Evolutionary conservation across 2,888 invertebrate genomes (phyloP).

Genomic region (Leucania comma): DNA sequence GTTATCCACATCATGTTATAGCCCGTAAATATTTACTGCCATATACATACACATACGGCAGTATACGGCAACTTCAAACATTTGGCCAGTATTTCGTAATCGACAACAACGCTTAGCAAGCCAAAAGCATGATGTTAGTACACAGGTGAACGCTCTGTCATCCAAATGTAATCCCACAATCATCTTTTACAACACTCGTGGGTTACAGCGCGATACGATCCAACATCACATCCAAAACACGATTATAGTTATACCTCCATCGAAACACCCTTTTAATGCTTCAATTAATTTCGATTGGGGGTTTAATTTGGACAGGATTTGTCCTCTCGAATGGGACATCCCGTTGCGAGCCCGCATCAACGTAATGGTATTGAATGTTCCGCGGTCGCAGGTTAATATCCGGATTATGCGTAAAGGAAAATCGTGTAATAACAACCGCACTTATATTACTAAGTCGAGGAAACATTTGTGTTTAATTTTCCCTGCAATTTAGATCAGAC

Average conservation of each 20-base stretch:
- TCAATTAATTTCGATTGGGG: slow-evolving; percentile 79
- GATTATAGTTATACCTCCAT: slow-evolving; percentile 55
- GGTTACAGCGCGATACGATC: slow-evolving; percentile 42
- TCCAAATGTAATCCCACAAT: slow-evolving; percentile 27
- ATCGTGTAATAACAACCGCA: slow-evolving; percentile 49
- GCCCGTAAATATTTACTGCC: slow-evolving; percentile 27
- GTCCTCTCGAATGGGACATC: slow-evolving; percentile 72
- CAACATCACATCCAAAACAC: slow-evolving; percentile 62
- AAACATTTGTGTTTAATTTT: slow-evolving; percentile 74
- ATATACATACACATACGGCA: background rate
- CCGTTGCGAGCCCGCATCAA: slow-evolving; percentile 66
- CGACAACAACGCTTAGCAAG: background rate
- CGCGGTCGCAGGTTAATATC: slow-evolving; percentile 64
- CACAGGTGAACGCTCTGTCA: slow-evolving; percentile 5
- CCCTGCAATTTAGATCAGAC: slow-evolving; percentile 75
- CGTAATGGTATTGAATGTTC: slow-evolving; percentile 72
- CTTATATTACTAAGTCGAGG: slow-evolving; percentile 55
- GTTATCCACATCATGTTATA: slow-evolving; percentile 25
- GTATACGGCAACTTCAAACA: slow-evolving; percentile 28
- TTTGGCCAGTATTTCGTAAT: slow-evolving; percentile 13
- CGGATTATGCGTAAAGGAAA: slow-evolving; percentile 67
- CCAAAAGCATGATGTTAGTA: background rate
- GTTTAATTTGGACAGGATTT: slow-evolving; percentile 78
- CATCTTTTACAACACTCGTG: slow-evolving; percentile 32
- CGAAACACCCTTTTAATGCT: slow-evolving; percentile 72